Percentiles rank a stretch among this genome's conserved stretches.
Evolutionary conservation across 2,888 invertebrate genomes (phyloP).

Genomic region (Argyresthia albistria): DNA sequence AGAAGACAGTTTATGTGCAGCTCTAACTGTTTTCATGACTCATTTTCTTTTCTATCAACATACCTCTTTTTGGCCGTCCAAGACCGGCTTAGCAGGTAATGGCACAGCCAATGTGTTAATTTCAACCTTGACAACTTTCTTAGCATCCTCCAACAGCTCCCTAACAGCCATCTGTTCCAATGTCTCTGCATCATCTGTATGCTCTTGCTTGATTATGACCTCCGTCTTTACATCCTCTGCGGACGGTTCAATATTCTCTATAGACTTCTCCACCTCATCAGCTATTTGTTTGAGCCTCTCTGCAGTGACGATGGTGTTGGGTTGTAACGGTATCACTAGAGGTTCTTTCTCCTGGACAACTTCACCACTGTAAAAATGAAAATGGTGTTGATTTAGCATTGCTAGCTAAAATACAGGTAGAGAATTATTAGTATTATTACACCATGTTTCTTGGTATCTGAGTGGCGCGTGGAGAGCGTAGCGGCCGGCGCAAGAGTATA

Average conservation of each 20-base stretch:
- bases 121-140: conserved; percentile 42
- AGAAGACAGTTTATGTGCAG: no score
- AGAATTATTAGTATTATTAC: no score
- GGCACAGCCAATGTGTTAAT: conserved; percentile 63
- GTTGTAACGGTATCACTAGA: conserved; percentile 78
- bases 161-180: conserved; percentile 82
- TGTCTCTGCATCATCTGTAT: conserved; percentile 27
- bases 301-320: conserved; percentile 65
- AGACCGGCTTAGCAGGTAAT: conserved; percentile 63
- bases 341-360: conserved; percentile 64
- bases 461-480: no score
- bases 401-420: no score
- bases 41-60: background rate
- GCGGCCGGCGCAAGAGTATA: no score
- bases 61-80: conserved; percentile 77
- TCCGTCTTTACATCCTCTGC: conserved; percentile 20
- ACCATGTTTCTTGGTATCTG: no score
- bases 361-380: conserved; percentile 57
- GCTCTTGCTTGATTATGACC: conserved; percentile 39
- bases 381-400: background rate
- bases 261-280: conserved; percentile 58
- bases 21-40: no score
- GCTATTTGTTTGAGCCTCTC: conserved; percentile 61
- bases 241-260: conserved; percentile 50
- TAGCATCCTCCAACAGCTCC: conserved; percentile 77